Evolutionary conservation across 2,888 invertebrate genomes (phyloP).

Genomic region (Torymus aiolomorphi): DNA sequence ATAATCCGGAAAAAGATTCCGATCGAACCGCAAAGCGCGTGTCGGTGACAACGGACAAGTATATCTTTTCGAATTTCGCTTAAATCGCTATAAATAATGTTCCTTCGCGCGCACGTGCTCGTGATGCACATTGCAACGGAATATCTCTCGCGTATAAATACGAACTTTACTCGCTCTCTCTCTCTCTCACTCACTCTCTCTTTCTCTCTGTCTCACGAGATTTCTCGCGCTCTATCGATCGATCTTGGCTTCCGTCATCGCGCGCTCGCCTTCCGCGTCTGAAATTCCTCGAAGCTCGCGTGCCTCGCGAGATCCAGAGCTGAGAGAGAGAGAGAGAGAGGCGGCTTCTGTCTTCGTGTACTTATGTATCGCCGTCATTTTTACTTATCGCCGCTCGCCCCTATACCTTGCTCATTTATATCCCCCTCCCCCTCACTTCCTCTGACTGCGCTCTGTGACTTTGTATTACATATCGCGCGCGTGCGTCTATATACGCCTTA

Average conservation of each 20-base stretch:
- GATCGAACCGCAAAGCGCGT: constrained; percentile 8
- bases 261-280: constrained; percentile 30
- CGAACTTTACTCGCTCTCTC: constrained; percentile 1
- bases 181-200: too few species aligned
- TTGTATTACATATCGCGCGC: too few species aligned
- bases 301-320: constrained; percentile 21
- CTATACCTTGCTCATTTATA: too few species aligned
- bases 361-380: too few species aligned
- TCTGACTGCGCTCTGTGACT: too few species aligned
- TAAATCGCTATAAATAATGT: constrained; percentile 38
- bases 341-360: too few species aligned
- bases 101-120: not conserved
- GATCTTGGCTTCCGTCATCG: constrained; percentile 46
- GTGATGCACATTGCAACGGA: not conserved
- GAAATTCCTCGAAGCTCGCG: constrained; percentile 40
- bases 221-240: constrained; percentile 37
- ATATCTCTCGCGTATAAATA: not conserved
- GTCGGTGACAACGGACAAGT: constrained; percentile 8
- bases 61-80: constrained; percentile 39
- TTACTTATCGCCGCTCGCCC: too few species aligned
- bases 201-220: constrained; percentile 8
- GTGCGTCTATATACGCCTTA: too few species aligned
- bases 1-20: constrained; percentile 29
- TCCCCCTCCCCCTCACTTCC: too few species aligned
- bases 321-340: too few species aligned